These are phyloP conservation scores for Bombus ignitus DNA, from an alignment of 1,140 invertebrate genomes.

Conservation along the genomic window DNA sequence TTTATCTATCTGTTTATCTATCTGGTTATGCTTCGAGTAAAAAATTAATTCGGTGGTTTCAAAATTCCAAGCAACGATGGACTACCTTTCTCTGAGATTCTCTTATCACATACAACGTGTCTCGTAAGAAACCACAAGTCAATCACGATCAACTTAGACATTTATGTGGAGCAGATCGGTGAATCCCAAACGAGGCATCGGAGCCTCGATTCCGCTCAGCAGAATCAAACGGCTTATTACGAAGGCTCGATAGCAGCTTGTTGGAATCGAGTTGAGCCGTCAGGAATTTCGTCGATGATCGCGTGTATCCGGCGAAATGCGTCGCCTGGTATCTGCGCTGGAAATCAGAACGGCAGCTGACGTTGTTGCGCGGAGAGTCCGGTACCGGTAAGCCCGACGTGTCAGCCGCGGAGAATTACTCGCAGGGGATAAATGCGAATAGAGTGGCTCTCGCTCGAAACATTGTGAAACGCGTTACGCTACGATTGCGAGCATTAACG, in stretches of 20 bases:
- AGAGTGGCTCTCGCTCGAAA: conserved; percentile 9
- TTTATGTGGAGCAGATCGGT: background rate
- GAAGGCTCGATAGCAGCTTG: background rate
- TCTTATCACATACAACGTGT: too few species aligned
- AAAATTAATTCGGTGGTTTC: too few species aligned
- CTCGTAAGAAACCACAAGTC: background rate
- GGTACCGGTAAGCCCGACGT: conserved; percentile 6
- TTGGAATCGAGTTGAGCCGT: background rate
- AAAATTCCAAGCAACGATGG: too few species aligned
- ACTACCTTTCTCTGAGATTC: too few species aligned
- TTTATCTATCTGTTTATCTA: too few species aligned
- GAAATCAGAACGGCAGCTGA: conserved; percentile 33
- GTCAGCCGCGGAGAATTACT: conserved; percentile 33
- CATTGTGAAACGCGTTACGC: conserved; percentile 38
- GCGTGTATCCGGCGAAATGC: conserved; percentile 1
- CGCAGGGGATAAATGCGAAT: conserved; percentile 26
- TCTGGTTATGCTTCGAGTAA: too few species aligned
- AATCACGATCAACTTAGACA: background rate
- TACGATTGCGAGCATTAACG: conserved; percentile 21
- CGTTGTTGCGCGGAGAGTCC: background rate
- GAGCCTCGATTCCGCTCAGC: background rate
- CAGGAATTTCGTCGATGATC: conserved; percentile 21
- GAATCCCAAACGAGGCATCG: too few species aligned
- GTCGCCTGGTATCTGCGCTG: background rate
- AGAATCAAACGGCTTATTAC: background rate